A percentile compares a stretch with the other conserved stretches of the same genome.
Conservation (phyloP, 2,888 invertebrate genomes). For the Copidosoma aretas region DNA sequence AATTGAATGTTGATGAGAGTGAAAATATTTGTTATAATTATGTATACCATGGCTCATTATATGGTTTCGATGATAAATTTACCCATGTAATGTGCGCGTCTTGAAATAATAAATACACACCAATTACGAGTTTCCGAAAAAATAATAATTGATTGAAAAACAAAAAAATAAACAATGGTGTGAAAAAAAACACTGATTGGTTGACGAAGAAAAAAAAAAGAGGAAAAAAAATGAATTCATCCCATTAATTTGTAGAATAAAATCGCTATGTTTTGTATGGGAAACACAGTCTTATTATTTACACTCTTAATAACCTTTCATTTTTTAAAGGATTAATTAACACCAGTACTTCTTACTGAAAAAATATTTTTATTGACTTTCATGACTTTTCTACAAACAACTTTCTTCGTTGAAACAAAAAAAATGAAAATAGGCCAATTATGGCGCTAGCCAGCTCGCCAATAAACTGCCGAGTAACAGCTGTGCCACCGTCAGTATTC, state of each 20-base stretch:
- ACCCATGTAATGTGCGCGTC: constrained; percentile 37
- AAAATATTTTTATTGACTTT: constrained; percentile 13
- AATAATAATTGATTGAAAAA: constrained; percentile 31
- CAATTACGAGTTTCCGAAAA: constrained; percentile 40
- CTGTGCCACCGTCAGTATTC: constrained; percentile 58
- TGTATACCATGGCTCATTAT: constrained; percentile 39
- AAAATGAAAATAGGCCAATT: constrained; percentile 8
- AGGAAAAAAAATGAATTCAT: constrained; percentile 48
- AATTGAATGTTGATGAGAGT: constrained; percentile 41
- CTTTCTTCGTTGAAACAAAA: constrained; percentile 16
- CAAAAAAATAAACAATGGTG: constrained; percentile 21
- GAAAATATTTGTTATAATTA: constrained; percentile 45
- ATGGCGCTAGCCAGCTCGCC: constrained; percentile 56
- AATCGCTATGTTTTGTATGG: constrained; percentile 63
- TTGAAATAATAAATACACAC: constrained; percentile 20
- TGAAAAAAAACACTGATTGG: constrained; percentile 34
- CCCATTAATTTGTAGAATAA: constrained; percentile 63
- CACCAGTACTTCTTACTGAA: background rate
- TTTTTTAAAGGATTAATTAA: background rate
- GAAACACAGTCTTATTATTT: constrained; percentile 42
- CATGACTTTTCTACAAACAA: constrained; percentile 16
- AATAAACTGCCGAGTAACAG: constrained; percentile 57
- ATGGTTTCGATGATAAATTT: constrained; percentile 36
- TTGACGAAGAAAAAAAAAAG: constrained; percentile 24
- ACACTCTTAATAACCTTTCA: background rate